phyloP scores from a whole-genome alignment of 2,113 vertebrate genomes.

The Cathartes aura region DNA sequence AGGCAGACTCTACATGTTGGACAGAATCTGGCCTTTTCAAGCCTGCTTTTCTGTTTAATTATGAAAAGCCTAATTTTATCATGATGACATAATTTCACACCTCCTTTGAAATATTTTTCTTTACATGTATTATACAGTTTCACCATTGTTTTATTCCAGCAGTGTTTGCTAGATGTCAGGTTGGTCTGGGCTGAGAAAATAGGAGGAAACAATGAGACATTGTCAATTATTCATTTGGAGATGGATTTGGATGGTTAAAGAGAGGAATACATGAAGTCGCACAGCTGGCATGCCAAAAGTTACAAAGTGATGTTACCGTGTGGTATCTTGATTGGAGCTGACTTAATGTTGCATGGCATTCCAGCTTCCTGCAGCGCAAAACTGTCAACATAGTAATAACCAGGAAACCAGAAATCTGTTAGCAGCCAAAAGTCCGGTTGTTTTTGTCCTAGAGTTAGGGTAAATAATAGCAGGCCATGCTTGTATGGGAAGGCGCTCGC shows the following conservation, averaged over 20 bases:
- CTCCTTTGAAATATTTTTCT: conserved; percentile 47
- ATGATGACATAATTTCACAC: conserved; percentile 2
- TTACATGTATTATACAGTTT: neutral
- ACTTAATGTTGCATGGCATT: neutral
- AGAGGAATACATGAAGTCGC: neutral
- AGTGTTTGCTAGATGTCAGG: neutral
- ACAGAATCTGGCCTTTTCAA: neutral
- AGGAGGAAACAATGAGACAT: neutral
- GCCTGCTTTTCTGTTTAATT: conserved; percentile 5
- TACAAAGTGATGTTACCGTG: neutral
- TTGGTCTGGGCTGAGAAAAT: neutral
- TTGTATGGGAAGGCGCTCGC: neutral
- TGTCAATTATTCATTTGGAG: neutral
- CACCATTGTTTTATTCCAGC: neutral
- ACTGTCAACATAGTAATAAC: conserved; percentile 11
- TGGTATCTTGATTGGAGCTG: neutral
- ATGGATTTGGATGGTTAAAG: neutral
- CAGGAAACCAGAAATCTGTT: neutral
- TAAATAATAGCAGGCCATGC: neutral
- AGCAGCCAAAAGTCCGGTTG: neutral
- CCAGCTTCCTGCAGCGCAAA: neutral
- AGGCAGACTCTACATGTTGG: neutral
- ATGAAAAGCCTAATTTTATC: conserved; percentile 3
- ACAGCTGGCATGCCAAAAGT: neutral
- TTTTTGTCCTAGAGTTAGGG: neutral